phyloP scores from a whole-genome alignment of 1,140 invertebrate species.

The Rhyacophila brunnea region DNA sequence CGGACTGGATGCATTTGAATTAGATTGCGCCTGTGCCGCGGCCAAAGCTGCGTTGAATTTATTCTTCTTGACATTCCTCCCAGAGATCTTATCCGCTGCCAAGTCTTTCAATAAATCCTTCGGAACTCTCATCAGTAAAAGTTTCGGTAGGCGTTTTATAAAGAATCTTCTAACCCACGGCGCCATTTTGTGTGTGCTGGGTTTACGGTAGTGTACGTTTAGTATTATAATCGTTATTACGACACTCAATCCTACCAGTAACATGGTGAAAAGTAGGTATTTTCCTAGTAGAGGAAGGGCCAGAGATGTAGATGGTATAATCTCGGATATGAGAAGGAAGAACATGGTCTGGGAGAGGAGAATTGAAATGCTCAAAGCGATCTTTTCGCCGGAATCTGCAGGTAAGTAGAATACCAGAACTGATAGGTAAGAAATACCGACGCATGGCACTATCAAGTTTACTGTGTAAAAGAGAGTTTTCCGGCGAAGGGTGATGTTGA shows the following conservation, averaged over 20 bases:
- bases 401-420: constrained; percentile 96
- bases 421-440: constrained; percentile 88
- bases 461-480: constrained; percentile 97
- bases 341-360: constrained; percentile 99
- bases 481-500: constrained; percentile 93
- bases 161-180: constrained; percentile 89
- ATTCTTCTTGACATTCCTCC: constrained; percentile 58
- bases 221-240: constrained; percentile 96
- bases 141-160: constrained; percentile 78
- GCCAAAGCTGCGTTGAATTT: constrained; percentile 67
- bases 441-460: constrained; percentile 91
- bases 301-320: constrained; percentile 97
- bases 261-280: constrained; percentile 98
- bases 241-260: constrained; percentile 94
- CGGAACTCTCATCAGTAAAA: constrained; percentile 83
- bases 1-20: constrained; percentile 70
- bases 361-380: constrained; percentile 97
- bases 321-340: constrained; percentile 95
- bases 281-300: constrained; percentile 96
- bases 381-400: constrained; percentile 97
- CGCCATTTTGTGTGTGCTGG: constrained; percentile 96
- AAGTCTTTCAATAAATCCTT: constrained; percentile 77
- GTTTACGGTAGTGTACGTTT: constrained; percentile 99
- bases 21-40: constrained; percentile 64
- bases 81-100: constrained; percentile 73